Conservation (phyloP, 1,140 invertebrate genomes). For the Agrypnia vestita region DNA sequence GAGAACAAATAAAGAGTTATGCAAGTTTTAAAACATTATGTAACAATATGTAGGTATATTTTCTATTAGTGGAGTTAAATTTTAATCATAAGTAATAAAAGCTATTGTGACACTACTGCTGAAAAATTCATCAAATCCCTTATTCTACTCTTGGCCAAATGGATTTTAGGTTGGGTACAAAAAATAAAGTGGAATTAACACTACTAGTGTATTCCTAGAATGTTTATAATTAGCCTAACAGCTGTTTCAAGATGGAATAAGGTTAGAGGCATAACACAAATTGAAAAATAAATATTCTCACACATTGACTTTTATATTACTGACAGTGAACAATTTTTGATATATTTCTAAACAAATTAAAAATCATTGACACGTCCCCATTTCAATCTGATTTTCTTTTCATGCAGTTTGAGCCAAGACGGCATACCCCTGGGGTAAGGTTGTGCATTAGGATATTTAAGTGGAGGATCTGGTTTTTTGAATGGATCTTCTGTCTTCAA, state of each 20-base stretch:
- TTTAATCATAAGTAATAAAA: no score
- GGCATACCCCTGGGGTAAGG: constrained; percentile 76
- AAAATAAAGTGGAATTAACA: no score
- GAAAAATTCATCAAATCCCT: no score
- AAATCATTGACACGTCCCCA: constrained; percentile 82
- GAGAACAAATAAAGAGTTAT: no score
- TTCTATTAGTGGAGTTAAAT: no score
- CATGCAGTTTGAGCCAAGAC: constrained; percentile 84
- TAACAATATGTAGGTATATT: no score
- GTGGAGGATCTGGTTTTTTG: constrained; percentile 76
- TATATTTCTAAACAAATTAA: constrained; percentile 44
- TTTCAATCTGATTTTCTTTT: constrained; percentile 78
- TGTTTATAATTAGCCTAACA: not conserved
- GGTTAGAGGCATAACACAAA: not conserved
- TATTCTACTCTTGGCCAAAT: no score
- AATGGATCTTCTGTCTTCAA: constrained; percentile 89
- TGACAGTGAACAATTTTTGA: no score
- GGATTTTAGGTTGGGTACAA: no score
- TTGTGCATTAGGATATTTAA: constrained; percentile 85
- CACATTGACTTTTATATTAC: no score
- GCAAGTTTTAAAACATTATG: no score
- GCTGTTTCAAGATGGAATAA: not conserved
- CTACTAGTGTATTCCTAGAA: not conserved
- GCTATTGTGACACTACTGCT: no score
- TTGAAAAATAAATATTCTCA: not conserved